Evolutionary conservation across 2,888 invertebrate species (phyloP).

Genomic region (Ligdia adustata): DNA sequence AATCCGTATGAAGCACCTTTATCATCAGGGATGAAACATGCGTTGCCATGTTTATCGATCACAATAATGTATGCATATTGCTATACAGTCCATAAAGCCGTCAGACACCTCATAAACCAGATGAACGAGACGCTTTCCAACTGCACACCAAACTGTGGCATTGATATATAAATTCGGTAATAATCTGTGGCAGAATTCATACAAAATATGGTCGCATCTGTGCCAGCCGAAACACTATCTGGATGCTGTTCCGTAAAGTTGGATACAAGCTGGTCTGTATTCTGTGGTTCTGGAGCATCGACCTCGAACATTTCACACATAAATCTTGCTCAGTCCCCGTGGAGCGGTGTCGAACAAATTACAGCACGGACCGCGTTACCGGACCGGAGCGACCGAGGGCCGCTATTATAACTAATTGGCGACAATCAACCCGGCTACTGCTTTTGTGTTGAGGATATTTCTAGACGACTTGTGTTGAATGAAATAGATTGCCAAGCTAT

Average conservation of each 20-base stretch:
- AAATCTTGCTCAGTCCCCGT: conserved; percentile 54
- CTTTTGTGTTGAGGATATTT: conserved; percentile 52
- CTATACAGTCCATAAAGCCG: conserved; percentile 43
- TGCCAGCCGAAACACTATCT: not conserved
- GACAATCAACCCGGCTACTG: conserved; percentile 72
- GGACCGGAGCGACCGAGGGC: conserved; percentile 58
- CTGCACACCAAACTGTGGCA: conserved; percentile 14
- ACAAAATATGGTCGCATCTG: conserved; percentile 1
- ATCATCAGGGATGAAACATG: conserved; percentile 17
- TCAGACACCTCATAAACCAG: conserved; percentile 51
- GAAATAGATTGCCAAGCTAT: conserved; percentile 15
- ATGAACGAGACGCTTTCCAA: conserved; percentile 30
- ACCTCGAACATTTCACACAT: conserved; percentile 72
- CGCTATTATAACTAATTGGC: conserved; percentile 80
- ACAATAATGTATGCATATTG: conserved; percentile 29
- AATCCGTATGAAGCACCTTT: not conserved
- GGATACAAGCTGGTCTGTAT: conserved; percentile 20
- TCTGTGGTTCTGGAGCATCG: conserved; percentile 54
- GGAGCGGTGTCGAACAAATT: conserved; percentile 63
- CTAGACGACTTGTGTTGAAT: conserved; percentile 20
- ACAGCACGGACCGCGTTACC: conserved; percentile 40
- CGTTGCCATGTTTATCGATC: conserved; percentile 27
- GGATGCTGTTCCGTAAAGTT: conserved; percentile 3
- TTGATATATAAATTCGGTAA: conserved; percentile 19
- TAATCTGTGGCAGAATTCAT: conserved; percentile 11